Conservation (phyloP, 92 coral and sea anemone species). For the Micromussa lordhowensis region DNA sequence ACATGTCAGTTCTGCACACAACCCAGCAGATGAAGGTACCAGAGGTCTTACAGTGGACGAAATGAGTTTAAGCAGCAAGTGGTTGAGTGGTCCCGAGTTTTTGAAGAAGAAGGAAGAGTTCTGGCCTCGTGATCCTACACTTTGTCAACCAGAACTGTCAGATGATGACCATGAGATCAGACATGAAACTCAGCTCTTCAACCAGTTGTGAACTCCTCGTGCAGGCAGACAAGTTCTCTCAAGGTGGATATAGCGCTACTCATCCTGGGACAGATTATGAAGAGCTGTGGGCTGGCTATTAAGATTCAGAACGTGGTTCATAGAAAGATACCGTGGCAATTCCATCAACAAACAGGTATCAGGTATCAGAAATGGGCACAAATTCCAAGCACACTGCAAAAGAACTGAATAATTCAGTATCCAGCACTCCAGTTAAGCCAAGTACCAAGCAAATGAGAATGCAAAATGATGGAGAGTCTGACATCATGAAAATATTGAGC, state of each 20-base stretch:
- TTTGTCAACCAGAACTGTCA: not conserved
- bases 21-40: not conserved
- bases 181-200: not conserved
- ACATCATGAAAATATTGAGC: not conserved
- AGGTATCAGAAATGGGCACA: constrained; percentile 15
- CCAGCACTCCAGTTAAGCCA: not conserved
- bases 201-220: no score
- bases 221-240: not conserved
- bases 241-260: not conserved
- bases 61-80: not conserved
- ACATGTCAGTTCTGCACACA: not conserved
- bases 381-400: not conserved
- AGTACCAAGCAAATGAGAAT: no score
- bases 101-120: not conserved
- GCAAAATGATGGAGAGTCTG: not conserved
- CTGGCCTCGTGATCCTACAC: not conserved
- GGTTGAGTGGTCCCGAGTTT: constrained; percentile 5
- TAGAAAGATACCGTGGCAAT: not conserved
- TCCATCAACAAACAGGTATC: not conserved
- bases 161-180: constrained; percentile 2
- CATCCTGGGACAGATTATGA: not conserved
- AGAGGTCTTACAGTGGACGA: not conserved
- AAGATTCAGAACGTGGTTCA: not conserved
- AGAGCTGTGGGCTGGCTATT: not conserved
- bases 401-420: constrained; percentile 2